Percentiles rank a stretch among this genome's conserved stretches.
phyloP scores from a whole-genome alignment of 1,140 invertebrate species.

The Amphibalanus amphitrite region DNA sequence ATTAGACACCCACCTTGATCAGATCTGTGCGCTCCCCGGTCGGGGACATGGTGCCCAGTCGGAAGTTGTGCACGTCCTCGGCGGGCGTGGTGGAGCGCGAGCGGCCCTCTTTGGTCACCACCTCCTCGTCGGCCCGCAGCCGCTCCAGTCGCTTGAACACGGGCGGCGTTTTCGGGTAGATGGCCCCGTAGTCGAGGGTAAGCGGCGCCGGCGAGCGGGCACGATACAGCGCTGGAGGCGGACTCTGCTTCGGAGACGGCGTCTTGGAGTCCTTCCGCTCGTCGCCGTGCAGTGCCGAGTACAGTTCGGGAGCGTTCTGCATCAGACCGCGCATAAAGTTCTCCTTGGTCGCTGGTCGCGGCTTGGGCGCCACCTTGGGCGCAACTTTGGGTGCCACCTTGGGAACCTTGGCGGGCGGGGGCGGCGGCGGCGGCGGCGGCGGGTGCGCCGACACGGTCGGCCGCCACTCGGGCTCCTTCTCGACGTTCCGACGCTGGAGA shows the following conservation, averaged over 20 bases:
- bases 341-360: constrained; percentile 36
- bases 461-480: too few relatives aligned
- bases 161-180: background rate
- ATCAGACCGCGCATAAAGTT: constrained; percentile 49
- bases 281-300: constrained; percentile 43
- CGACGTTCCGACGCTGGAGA: too few relatives aligned
- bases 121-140: background rate
- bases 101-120: background rate
- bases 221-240: background rate
- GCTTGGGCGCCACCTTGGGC: too few relatives aligned
- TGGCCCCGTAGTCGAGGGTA: too few relatives aligned
- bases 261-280: constrained; percentile 25
- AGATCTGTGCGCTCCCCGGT: too few relatives aligned
- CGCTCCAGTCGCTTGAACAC: background rate
- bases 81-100: background rate
- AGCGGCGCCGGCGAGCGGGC: background rate
- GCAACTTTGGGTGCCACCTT: too few relatives aligned
- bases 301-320: constrained; percentile 54
- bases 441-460: too few relatives aligned
- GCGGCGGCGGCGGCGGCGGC: too few relatives aligned
- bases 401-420: too few relatives aligned
- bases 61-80: background rate
- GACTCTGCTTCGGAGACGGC: background rate
- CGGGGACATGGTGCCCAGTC: background rate
- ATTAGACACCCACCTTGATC: too few relatives aligned